A percentile compares a stretch with the other conserved stretches of the same genome.
Evolutionary conservation across 64 coral and sea anemone species (phyloP).

Genomic region (Montipora efflorescens): DNA sequence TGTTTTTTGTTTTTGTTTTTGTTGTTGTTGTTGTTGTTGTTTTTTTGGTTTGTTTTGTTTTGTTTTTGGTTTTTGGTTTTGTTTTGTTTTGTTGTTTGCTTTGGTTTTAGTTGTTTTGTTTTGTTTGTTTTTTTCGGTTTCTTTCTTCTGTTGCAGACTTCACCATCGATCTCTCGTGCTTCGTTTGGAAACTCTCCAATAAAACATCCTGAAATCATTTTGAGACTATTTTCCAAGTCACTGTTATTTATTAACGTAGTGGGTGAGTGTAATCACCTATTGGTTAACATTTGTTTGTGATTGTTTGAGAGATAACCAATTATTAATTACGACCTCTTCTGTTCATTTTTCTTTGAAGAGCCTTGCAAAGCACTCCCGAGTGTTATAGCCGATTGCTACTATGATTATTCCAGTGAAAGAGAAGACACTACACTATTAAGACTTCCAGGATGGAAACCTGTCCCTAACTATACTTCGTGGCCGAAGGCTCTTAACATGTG

Average conservation of each 20-base stretch:
- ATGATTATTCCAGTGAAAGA: constrained; percentile 8
- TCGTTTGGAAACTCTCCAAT: too few relatives aligned
- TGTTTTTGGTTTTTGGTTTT: too few relatives aligned
- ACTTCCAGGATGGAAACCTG: constrained; percentile 38
- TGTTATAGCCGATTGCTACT: background rate
- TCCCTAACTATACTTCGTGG: background rate
- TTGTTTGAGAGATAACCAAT: background rate
- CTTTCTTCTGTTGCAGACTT: too few relatives aligned
- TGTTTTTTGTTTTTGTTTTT: background rate
- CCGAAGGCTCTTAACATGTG: constrained; percentile 18
- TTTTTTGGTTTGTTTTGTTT: too few relatives aligned
- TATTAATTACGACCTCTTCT: background rate
- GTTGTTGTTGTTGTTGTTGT: background rate
- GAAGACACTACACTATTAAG: constrained; percentile 46
- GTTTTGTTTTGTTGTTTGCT: too few relatives aligned
- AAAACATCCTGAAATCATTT: too few relatives aligned
- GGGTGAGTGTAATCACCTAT: too few relatives aligned
- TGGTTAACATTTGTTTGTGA: too few relatives aligned
- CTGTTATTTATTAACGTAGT: too few relatives aligned
- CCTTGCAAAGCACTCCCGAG: background rate
- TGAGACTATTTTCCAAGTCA: too few relatives aligned
- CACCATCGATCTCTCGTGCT: too few relatives aligned
- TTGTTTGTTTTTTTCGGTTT: background rate
- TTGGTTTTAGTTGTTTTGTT: background rate
- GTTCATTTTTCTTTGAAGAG: background rate